Conservation (phyloP, 2,797 vertebrate genomes). For the Eurystomus glaucurus region DNA sequence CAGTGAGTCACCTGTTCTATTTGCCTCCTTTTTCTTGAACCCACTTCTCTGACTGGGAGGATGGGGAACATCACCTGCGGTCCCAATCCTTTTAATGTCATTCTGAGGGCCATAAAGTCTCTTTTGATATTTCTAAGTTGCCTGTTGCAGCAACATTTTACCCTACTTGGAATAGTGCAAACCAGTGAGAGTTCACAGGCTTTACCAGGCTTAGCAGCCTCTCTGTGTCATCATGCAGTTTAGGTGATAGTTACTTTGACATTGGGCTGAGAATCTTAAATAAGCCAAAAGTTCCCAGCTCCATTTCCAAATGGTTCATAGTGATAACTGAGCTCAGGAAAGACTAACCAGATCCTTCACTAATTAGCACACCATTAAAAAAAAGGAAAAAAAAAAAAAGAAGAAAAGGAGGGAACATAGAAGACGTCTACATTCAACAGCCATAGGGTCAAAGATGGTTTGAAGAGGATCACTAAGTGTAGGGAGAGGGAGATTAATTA, state of each 20-base stretch:
- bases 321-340: neutral
- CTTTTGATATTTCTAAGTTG: neutral
- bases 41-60: rapidly evolving
- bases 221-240: neutral
- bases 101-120: neutral
- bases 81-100: neutral
- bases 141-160: neutral
- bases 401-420: too few species aligned
- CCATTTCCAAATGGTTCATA: neutral
- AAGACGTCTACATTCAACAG: neutral
- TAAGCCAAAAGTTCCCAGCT: neutral
- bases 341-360: neutral
- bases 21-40: neutral
- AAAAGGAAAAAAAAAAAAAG: rapidly evolving
- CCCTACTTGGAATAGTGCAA: neutral
- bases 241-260: neutral
- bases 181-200: rapidly evolving
- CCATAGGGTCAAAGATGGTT: neutral
- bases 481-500: neutral
- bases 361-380: neutral
- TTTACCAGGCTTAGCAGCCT: neutral
- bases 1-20: neutral
- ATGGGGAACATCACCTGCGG: neutral
- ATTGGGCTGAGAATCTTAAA: neutral
- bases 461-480: neutral